phyloP scores from a whole-genome alignment of 2,888 invertebrate genomes.

The Euproctis similis region DNA sequence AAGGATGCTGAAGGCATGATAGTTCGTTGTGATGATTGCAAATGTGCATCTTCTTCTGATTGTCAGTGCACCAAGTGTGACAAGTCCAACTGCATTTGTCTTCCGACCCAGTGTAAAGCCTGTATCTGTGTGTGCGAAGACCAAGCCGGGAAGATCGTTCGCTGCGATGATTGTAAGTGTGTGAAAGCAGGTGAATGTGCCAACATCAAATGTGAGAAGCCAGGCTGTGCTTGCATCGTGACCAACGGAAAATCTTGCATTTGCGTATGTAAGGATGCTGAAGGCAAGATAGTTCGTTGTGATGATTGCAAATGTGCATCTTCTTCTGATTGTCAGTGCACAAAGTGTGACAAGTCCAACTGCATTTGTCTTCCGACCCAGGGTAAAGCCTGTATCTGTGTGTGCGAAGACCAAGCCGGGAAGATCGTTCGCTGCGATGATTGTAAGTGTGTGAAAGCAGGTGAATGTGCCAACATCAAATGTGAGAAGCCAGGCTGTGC shows the following conservation, averaged over 20 bases:
- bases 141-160: not conserved
- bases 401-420: slow-evolving; percentile 17
- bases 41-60: not conserved
- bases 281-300: slow-evolving; percentile 10
- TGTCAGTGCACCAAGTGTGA: not conserved
- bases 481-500: slow-evolving; percentile 12
- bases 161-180: not conserved
- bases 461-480: slow-evolving; percentile 14
- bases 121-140: not conserved
- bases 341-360: slow-evolving; percentile 9
- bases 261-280: slow-evolving; percentile 24
- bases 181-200: not conserved
- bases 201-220: slow-evolving; percentile 3
- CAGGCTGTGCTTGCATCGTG: slow-evolving; percentile 19
- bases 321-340: not conserved
- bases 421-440: slow-evolving; percentile 16
- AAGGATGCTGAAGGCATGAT: slow-evolving; percentile 17
- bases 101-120: not conserved
- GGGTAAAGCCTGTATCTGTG: slow-evolving; percentile 23
- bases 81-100: not conserved
- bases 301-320: slow-evolving; percentile 1
- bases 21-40: slow-evolving; percentile 5
- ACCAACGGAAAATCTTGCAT: slow-evolving; percentile 26
- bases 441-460: slow-evolving; percentile 21
- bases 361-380: slow-evolving; percentile 21